Conservation (phyloP, 2,113 vertebrate species). For the Stomatorhinus ivindoensis region DNA sequence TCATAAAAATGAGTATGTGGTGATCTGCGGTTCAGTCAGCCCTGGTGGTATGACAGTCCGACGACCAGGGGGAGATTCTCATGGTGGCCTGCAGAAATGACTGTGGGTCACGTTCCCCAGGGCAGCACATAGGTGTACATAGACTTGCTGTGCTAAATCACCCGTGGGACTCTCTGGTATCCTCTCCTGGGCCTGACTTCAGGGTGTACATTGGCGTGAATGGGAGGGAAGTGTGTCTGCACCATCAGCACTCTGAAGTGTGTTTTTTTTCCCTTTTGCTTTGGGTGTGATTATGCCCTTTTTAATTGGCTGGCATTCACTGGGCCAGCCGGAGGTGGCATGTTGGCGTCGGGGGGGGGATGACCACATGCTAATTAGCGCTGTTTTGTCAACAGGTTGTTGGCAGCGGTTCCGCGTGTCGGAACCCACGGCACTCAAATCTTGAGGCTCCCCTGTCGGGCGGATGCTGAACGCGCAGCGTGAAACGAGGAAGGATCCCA, state of each 20-base stretch:
- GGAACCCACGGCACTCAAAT: background rate
- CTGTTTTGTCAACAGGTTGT: background rate
- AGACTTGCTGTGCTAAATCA: background rate
- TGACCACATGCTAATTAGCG: background rate
- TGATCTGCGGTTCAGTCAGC: background rate
- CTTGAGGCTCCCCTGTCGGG: background rate
- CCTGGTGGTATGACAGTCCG: background rate
- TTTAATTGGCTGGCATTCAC: constrained; percentile 11
- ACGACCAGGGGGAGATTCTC: background rate
- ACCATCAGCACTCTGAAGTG: background rate
- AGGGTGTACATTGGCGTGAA: background rate
- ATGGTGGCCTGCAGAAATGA: background rate
- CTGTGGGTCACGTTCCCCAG: background rate
- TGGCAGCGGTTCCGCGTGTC: background rate
- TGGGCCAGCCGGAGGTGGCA: background rate
- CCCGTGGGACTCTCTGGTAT: background rate
- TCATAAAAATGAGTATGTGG: background rate
- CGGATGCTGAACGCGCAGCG: background rate
- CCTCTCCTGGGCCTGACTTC: background rate
- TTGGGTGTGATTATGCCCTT: background rate
- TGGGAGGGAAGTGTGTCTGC: background rate
- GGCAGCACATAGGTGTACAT: background rate
- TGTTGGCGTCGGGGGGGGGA: background rate
- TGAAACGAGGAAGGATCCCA: background rate
- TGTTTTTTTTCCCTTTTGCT: background rate